Base-by-base conservation (phyloP, 2,797 vertebrate genomes). In the Notoglanidium macrostoma region DNA sequence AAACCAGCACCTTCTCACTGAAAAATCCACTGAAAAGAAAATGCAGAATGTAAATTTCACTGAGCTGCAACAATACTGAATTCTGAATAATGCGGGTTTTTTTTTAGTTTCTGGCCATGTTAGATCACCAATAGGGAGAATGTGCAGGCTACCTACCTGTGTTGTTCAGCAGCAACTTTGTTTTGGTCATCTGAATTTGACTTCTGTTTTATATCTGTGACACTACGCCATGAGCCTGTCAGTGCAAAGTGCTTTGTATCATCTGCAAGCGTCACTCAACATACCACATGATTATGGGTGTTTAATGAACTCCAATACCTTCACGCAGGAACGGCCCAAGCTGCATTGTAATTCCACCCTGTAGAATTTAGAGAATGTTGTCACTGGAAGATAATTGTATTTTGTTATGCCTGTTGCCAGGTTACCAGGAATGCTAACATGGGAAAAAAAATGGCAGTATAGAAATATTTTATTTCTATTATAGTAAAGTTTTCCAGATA, bases 21-120 rank as follows among this genome's bases (percentile, higher is more conserved):
- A 65, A 57, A 68, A 21, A 35, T 54, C 21, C 19, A 12, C 87
- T 85, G 55, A 44, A 88, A 87, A 85, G 14, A 67, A 68, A 74
- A 32, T 40, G 12, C 46, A 51, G 7, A 51, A 82, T 51, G 32
- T 57, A 23, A 68, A 82, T 49, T 29, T 57, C 1, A 57, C 21
- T 14, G 0, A 26, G 9, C 0, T 40, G 21, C 23, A 81, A 17
- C 6, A 57, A 2, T 17, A 54, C 7, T n/a, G 1, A 51, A 76
- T 17, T 1, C 12, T 49, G 12, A 76, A n/a, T 51, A 19, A 26
- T 51, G 26, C n/a, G 35, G 35, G 35, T 77, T 29, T n/a, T 77
- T 54, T 2, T 77, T 77, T 1, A 55, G 3, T 32, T 57, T 59
- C 8, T 59, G 32, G 32, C 55, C 35, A 80, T 46, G 3, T 10